Evolutionary conservation across 2,797 vertebrate genomes (phyloP).

Genomic region (Brachyalestes nurse): DNA sequence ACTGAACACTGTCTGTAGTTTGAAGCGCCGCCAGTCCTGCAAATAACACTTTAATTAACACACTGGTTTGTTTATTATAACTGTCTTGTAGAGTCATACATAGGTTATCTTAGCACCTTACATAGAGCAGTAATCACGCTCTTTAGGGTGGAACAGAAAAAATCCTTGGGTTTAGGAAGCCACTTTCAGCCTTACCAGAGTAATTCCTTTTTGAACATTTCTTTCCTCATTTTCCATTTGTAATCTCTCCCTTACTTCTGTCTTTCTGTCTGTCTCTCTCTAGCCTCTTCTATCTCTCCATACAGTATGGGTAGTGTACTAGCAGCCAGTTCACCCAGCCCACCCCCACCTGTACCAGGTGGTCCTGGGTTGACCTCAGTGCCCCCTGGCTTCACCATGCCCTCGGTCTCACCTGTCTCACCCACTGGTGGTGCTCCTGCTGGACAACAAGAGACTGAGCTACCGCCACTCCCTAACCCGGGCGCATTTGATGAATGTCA

Average conservation of each 20-base stretch:
- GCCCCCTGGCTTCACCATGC: slow-evolving; percentile 86
- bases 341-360: slow-evolving; percentile 65
- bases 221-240: background rate
- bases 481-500: slow-evolving; percentile 91
- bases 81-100: background rate
- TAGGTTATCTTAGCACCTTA: background rate
- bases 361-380: slow-evolving; percentile 76
- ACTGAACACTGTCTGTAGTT: background rate
- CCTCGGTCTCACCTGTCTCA: slow-evolving; percentile 72
- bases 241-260: background rate
- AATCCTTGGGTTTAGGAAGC: no score
- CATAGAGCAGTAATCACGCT: no score
- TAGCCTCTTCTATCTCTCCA: background rate
- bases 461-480: slow-evolving; percentile 80
- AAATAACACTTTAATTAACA: background rate
- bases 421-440: slow-evolving; percentile 41
- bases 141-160: no score
- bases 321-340: slow-evolving; percentile 81
- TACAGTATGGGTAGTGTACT: slow-evolving; percentile 90
- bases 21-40: background rate
- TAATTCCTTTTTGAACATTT: background rate
- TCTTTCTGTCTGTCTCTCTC: background rate
- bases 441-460: slow-evolving; percentile 59
- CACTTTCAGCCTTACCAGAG: no score
- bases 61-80: background rate